Conservation (phyloP, 2,888 invertebrate genomes). For the Drosophila atripex region DNA sequence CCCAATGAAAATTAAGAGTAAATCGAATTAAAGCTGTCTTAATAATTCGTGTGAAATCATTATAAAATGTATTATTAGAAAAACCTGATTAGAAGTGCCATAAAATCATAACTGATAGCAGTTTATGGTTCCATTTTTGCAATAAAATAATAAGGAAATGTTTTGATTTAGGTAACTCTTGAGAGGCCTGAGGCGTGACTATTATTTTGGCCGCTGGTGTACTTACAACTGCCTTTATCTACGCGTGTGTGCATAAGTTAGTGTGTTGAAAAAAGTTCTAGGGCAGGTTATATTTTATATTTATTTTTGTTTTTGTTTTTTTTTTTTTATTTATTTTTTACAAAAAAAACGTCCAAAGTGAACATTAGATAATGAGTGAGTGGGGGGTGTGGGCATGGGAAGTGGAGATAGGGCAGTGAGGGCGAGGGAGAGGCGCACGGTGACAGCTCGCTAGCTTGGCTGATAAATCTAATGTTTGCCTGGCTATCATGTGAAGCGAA, state of each 20-base stretch:
- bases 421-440: not conserved
- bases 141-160: not conserved
- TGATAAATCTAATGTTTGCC: slow-evolving; percentile 48
- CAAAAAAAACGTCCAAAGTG: too few relatives aligned
- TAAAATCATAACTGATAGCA: not conserved
- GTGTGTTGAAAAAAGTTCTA: slow-evolving; percentile 56
- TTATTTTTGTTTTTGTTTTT: slow-evolving; percentile 13
- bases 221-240: slow-evolving; percentile 12
- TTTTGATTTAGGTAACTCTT: too few relatives aligned
- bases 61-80: slow-evolving; percentile 1
- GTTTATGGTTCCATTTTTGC: not conserved
- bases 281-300: slow-evolving; percentile 53
- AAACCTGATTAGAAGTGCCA: not conserved
- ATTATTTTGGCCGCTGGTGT: slow-evolving; percentile 5
- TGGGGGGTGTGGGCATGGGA: not conserved
- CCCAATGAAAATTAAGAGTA: too few relatives aligned
- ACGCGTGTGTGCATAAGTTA: slow-evolving; percentile 33
- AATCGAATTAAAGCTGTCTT: too few relatives aligned
- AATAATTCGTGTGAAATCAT: too few relatives aligned
- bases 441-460: slow-evolving; percentile 15
- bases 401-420: slow-evolving; percentile 8
- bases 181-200: not conserved
- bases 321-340: too few relatives aligned
- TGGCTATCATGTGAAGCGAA: slow-evolving; percentile 42
- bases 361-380: slow-evolving; percentile 36